Evolutionary conservation across 2,797 vertebrate species (phyloP).

Genomic region (Siniperca undulata): DNA sequence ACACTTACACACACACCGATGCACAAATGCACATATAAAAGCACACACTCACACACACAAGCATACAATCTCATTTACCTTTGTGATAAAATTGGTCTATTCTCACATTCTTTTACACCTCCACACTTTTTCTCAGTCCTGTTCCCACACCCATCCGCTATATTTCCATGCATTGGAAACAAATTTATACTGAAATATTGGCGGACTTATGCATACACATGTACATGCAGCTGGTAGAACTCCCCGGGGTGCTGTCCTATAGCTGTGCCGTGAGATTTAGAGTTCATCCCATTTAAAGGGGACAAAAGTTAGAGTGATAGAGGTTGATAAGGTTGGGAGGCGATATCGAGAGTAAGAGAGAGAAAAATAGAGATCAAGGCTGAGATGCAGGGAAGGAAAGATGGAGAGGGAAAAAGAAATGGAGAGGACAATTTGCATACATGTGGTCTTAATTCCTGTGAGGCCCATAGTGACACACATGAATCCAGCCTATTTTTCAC

Average conservation of each 20-base stretch:
- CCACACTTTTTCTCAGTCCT: constrained; percentile 25
- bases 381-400: constrained; percentile 5
- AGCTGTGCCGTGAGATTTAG: constrained; percentile 45
- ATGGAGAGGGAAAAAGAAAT: constrained; percentile 22
- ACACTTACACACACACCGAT: constrained; percentile 8
- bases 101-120: constrained; percentile 37
- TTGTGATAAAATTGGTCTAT: constrained; percentile 29
- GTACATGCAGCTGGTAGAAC: constrained; percentile 22
- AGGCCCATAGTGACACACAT: constrained; percentile 39
- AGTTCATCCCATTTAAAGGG: constrained; percentile 56
- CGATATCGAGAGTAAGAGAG: constrained; percentile 13
- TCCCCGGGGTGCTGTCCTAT: constrained; percentile 57
- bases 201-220: constrained; percentile 7
- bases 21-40: constrained; percentile 18
- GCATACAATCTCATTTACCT: constrained; percentile 37
- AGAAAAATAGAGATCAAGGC: constrained; percentile 26
- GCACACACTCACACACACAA: background rate
- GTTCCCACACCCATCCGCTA: constrained; percentile 14
- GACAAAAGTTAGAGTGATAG: constrained; percentile 37
- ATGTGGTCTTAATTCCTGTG: constrained; percentile 42
- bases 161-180: constrained; percentile 12
- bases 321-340: constrained; percentile 26
- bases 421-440: constrained; percentile 53
- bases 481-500: constrained; percentile 52
- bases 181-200: constrained; percentile 18